Conservation (phyloP, 2,888 invertebrate species). For the Leptopilina myrica region DNA sequence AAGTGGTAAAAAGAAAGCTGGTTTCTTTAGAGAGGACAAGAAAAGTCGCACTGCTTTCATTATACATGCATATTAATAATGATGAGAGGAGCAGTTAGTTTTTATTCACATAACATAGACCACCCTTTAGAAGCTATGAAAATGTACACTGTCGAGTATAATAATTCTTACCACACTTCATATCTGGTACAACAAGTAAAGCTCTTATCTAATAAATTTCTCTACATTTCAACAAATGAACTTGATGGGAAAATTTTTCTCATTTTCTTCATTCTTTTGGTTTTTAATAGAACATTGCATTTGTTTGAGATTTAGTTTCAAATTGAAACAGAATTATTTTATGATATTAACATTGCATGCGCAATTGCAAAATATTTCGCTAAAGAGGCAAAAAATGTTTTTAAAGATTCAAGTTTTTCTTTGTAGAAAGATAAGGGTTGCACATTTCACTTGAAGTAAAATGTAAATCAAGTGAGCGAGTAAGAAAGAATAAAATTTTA, state of each 20-base stretch:
- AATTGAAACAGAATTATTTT: no score
- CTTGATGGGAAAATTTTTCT: neutral
- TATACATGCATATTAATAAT: no score
- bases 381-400: neutral
- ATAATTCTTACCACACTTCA: neutral
- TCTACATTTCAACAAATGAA: conserved; percentile 15
- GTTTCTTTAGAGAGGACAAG: no score
- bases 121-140: neutral
- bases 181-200: neutral
- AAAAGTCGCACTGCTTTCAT: no score
- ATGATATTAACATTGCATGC: no score
- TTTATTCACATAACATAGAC: conserved; percentile 7
- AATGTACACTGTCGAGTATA: neutral
- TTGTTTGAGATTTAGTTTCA: no score
- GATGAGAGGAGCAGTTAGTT: neutral
- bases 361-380: no score
- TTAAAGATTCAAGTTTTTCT: neutral
- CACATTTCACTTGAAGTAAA: conserved; percentile 5
- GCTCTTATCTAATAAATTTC: neutral
- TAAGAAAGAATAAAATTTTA: conserved; percentile 9
- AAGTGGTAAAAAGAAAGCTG: conserved; percentile 4
- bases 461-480: conserved; percentile 1
- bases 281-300: no score
- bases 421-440: neutral
- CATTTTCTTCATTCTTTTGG: no score